phyloP scores from a whole-genome alignment of 2,113 vertebrate species.

The Glaucidium brasilianum region DNA sequence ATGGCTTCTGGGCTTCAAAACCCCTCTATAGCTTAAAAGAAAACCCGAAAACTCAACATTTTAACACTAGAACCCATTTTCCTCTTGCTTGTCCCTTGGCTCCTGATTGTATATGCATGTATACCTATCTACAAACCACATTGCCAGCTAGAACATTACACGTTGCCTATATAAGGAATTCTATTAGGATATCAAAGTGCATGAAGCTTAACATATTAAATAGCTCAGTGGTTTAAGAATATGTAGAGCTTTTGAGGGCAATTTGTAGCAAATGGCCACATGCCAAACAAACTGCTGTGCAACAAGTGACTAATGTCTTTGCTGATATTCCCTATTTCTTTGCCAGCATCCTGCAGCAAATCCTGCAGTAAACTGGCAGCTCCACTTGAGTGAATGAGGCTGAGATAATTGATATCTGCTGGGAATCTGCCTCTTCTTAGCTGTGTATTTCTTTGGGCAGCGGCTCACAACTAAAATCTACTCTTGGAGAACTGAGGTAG shows the following conservation, averaged over 20 bases:
- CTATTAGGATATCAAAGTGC: background rate
- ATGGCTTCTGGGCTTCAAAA: background rate
- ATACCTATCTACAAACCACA: rapidly evolving
- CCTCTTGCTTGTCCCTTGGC: background rate
- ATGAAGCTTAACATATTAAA: background rate
- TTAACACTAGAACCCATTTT: background rate
- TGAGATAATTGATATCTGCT: background rate
- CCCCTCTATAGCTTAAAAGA: background rate
- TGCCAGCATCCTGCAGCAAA: slow-evolving; percentile 25
- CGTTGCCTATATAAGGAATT: background rate
- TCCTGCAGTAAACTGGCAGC: background rate
- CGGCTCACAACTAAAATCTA: background rate
- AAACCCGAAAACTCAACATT: background rate
- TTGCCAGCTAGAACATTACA: background rate
- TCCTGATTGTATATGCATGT: background rate
- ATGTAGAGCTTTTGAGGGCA: background rate
- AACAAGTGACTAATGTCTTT: background rate
- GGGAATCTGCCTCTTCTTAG: background rate
- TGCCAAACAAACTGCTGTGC: background rate
- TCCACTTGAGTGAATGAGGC: background rate
- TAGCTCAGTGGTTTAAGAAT: background rate
- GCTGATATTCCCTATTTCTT: background rate
- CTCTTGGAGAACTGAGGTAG: background rate
- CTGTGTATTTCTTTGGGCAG: background rate
- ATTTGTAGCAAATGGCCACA: background rate